Evolutionary conservation across 2,113 vertebrate species (phyloP), one percentile per base, ranked within the genome.

Genomic region (Neodontobutis hainanensis): DNA sequence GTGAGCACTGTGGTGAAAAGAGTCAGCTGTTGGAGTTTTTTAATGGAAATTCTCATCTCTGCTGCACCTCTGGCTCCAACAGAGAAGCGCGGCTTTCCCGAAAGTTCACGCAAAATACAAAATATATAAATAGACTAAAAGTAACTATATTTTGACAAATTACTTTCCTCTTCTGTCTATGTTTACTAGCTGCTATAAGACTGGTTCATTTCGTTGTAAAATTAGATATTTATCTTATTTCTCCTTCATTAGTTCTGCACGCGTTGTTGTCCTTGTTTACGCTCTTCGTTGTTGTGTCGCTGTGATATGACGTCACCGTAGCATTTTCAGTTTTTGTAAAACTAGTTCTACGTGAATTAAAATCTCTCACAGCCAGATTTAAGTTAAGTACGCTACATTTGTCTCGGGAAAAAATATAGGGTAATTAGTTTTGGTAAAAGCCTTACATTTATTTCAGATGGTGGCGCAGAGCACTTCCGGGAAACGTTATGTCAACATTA

Each of bases 1-100:
- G 91, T 92, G 62, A 95, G 73, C 56, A 94, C 14, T 0, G 92
- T 94, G 77, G 94, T 80, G 81, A 93, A 95, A 79, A 95, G 75
- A 61, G 95, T 82, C 82, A 95, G 90, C 87, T 94, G 89, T 85
- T 93, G 85, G 61, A 96, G 88, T 6, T 91, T 90, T 68, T 57
- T 87, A 40, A 85, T 88, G 50, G 93, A 81, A 61, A 88, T 84
- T 62, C 92, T 89, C 94, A 95, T 87, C 4, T 58, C 38, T n/a
- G 1, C 6, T 35, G 14, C n/a, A 8, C 8, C 38, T 46, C 44
- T 46, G 8, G 4, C 12, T 46, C 10, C 6, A 43, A 43, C 42
- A 43, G 42, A 43, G 42, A 6, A 8, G 42, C 3, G 19, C 19
- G 19, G 19, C 19, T 27, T 27, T 27, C 19, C 19, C 19, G 19